Percentiles rank a stretch among this genome's conserved stretches.
These are phyloP conservation scores for Drosophila sturtevanti DNA, from an alignment of 1,140 invertebrate genomes.

Conservation along the genomic window DNA sequence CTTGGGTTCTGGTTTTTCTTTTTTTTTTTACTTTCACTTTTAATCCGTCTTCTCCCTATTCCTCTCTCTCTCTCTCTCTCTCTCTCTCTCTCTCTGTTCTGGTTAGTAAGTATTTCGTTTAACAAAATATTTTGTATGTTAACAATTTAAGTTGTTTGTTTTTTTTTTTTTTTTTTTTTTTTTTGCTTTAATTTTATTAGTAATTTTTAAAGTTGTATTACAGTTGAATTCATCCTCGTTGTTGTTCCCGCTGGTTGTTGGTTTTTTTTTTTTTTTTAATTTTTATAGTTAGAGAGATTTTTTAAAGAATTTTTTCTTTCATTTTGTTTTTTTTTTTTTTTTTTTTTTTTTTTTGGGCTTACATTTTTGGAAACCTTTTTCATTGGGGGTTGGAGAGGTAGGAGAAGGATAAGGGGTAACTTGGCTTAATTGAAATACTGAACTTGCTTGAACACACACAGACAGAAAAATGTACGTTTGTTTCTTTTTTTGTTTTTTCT, in stretches of 20 bases:
- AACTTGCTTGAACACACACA: conserved; percentile 73
- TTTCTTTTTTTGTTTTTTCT: neutral
- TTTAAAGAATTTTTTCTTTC: conserved; percentile 24
- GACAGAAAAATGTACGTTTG: conserved; percentile 50
- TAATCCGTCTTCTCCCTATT: neutral
- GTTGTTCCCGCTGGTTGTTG: conserved; percentile 79
- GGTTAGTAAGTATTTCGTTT: conserved; percentile 47
- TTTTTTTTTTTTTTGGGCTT: conserved; percentile 32
- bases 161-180: conserved; percentile 19
- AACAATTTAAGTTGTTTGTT: conserved; percentile 59
- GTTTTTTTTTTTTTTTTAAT: conserved; percentile 29
- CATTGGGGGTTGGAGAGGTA: neutral
- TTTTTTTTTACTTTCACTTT: conserved; percentile 46
- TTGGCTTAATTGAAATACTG: conserved; percentile 81
- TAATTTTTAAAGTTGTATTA: conserved; percentile 65
- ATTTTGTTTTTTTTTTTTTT: conserved; percentile 11
- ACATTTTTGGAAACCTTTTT: conserved; percentile 57
- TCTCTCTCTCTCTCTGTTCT: neutral
- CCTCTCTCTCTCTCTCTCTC: neutral
- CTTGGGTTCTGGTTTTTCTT: conserved; percentile 73
- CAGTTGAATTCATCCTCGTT: conserved; percentile 79
- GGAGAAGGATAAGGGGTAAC: neutral
- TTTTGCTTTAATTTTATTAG: conserved; percentile 19
- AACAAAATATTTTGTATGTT: conserved; percentile 67
- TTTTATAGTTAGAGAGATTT: conserved; percentile 50